Evolutionary conservation across 2,113 vertebrate species (phyloP).

Genomic region (Damaliscus lunatus): DNA sequence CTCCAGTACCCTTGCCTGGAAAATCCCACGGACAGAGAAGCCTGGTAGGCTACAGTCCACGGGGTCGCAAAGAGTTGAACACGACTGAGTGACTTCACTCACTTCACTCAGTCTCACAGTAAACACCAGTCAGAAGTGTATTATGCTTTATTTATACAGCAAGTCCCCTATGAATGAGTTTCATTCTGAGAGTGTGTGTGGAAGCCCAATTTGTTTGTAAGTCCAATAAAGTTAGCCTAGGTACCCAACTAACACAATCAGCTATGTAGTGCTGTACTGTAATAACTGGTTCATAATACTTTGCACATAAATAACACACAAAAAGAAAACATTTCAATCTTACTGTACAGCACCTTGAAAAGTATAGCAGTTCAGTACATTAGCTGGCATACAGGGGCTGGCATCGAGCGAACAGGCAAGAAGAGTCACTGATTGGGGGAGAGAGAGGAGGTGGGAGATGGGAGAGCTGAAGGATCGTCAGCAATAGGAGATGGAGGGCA

Average conservation of each 20-base stretch:
- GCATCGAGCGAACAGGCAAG: neutral
- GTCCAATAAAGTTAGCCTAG: neutral
- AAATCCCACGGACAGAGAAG: too few relatives aligned
- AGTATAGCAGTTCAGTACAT: neutral
- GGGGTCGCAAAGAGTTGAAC: too few relatives aligned
- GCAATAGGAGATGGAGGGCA: neutral
- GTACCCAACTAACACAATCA: neutral
- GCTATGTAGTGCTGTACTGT: neutral
- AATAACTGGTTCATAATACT: neutral
- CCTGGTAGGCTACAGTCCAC: too few relatives aligned
- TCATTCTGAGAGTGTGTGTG: neutral
- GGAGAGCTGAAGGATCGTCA: neutral
- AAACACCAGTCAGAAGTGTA: neutral
- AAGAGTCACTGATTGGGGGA: neutral
- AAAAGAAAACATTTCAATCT: neutral
- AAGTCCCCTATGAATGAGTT: neutral
- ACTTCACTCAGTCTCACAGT: neutral
- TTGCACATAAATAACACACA: neutral
- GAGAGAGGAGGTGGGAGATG: neutral
- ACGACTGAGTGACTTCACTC: neutral
- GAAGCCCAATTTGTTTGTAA: neutral
- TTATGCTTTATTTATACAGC: neutral
- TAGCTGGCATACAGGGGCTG: neutral
- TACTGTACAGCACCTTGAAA: neutral
- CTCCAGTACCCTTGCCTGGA: too few relatives aligned